These are phyloP conservation scores for Chrysoperla carnea DNA, from an alignment of 1,140 invertebrate genomes.

Conservation along the genomic window DNA sequence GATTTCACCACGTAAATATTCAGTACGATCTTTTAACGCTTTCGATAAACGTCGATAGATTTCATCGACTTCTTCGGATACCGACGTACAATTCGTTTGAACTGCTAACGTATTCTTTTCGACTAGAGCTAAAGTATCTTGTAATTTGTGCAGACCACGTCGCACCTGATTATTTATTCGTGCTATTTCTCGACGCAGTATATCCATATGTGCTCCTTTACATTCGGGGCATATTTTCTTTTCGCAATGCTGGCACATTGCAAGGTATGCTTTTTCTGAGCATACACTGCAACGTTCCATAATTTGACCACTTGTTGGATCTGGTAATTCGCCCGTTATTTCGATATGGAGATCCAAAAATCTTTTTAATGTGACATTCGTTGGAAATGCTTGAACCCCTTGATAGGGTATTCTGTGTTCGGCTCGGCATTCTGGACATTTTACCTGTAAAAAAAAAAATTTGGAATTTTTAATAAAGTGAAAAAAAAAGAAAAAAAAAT, in stretches of 20 bases:
- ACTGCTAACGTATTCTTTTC: slow-evolving; percentile 72
- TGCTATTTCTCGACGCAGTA: slow-evolving; percentile 79
- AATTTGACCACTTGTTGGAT: slow-evolving; percentile 69
- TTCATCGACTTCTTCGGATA: slow-evolving; percentile 84
- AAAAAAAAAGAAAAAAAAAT: background rate
- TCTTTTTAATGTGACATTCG: slow-evolving; percentile 87
- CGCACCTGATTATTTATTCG: slow-evolving; percentile 87
- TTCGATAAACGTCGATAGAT: slow-evolving; percentile 76
- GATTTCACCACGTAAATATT: slow-evolving; percentile 72
- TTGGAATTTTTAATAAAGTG: background rate
- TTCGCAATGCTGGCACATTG: slow-evolving; percentile 83
- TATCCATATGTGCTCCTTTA: slow-evolving; percentile 90
- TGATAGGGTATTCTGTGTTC: slow-evolving; percentile 95
- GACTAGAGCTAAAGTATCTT: slow-evolving; percentile 64
- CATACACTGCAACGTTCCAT: slow-evolving; percentile 82
- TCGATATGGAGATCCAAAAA: slow-evolving; percentile 91
- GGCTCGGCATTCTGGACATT: slow-evolving; percentile 96
- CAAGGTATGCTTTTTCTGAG: slow-evolving; percentile 85
- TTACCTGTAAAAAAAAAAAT: slow-evolving; percentile 42
- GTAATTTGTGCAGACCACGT: slow-evolving; percentile 65
- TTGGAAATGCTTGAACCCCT: slow-evolving; percentile 84
- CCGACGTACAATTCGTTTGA: slow-evolving; percentile 67
- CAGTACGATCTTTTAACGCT: slow-evolving; percentile 81
- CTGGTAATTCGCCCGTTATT: slow-evolving; percentile 79
- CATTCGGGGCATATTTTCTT: slow-evolving; percentile 81